Conservation (phyloP, 2,113 vertebrate genomes). For the Oceanodroma tethys region DNA sequence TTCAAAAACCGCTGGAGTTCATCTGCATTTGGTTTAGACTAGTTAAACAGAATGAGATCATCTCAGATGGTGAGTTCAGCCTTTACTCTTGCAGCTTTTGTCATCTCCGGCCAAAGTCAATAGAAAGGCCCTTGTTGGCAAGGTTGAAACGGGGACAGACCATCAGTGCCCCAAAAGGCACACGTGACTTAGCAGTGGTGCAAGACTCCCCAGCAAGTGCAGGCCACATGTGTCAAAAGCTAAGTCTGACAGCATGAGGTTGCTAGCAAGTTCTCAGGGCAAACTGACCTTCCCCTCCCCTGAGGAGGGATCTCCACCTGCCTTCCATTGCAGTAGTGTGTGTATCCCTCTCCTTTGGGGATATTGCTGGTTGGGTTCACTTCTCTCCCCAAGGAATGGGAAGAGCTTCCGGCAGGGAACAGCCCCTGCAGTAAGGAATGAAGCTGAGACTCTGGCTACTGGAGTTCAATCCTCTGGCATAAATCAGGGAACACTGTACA, state of each 20-base stretch:
- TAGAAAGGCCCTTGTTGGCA: background rate
- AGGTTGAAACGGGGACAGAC: rapidly evolving
- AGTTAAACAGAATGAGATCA: background rate
- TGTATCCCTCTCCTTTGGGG: rapidly evolving
- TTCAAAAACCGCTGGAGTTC: background rate
- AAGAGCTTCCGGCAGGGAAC: background rate
- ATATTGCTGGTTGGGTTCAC: background rate
- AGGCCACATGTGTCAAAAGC: background rate
- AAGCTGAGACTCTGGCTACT: background rate
- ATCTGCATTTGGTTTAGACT: background rate
- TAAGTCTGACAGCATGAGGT: background rate
- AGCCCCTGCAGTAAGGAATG: background rate
- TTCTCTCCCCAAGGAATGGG: background rate
- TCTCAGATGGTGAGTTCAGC: background rate
- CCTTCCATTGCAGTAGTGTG: background rate
- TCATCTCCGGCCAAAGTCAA: background rate
- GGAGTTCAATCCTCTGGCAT: background rate
- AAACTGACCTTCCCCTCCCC: background rate
- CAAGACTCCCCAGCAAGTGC: background rate
- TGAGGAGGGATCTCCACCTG: background rate
- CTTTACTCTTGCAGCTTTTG: background rate
- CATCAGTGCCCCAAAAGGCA: background rate
- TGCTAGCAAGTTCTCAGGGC: background rate
- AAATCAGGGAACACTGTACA: background rate
- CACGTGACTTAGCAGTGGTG: background rate